Base-by-base conservation (phyloP, 2,113 vertebrate genomes). In the Macheiramphus alcinus region DNA sequence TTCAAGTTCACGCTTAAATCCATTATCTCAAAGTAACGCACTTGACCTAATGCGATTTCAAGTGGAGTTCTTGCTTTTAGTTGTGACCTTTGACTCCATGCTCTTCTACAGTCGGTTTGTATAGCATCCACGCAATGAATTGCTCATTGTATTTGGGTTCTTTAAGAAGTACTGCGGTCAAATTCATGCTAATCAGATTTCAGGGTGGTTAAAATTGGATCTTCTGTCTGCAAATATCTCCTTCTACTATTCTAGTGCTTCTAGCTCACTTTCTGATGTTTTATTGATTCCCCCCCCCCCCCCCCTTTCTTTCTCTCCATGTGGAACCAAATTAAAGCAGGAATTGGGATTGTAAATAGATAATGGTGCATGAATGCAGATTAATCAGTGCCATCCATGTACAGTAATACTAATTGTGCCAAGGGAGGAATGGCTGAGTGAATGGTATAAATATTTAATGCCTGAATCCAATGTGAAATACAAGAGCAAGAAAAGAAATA, bases 291-390 rank as follows among this genome's bases (percentile, higher is more conserved):
- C n/a, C n/a, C n/a, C n/a, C n/a, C n/a, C n/a, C n/a, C n/a, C n/a
- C n/a, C 7, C 13, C 12, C 16, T 45, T 63, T 34, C 42, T 66
- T 58, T 62, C 61, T 79, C 61, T 81, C 70, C 1, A 1, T 5
- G 40, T 86, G 68, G 75, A 96, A 79, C 79, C 73, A 83, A 96
- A 95, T 86, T 56, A 75, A 87, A 84, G 86, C 38, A 84, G 88
- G 90, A 94, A 92, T 92, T 81, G 67, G 95, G 96, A 68, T 89
- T 94, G 96, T 95, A 96, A 96, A 97, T 81, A 95, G 95, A 95
- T 95, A 93, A 95, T 94, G 86, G 76, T 43, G 86, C 3, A 13
- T 97, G 94, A 95, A 90, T 89, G 83, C 86, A 88, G 94, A 97
- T 93, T 53, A 95, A 95, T 97, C 92, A 72, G 80, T 68, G 80